Percentiles rank a stretch among this genome's conserved stretches.
Conservation (phyloP, 2,888 invertebrate species). For the Phaonia tiefii region DNA sequence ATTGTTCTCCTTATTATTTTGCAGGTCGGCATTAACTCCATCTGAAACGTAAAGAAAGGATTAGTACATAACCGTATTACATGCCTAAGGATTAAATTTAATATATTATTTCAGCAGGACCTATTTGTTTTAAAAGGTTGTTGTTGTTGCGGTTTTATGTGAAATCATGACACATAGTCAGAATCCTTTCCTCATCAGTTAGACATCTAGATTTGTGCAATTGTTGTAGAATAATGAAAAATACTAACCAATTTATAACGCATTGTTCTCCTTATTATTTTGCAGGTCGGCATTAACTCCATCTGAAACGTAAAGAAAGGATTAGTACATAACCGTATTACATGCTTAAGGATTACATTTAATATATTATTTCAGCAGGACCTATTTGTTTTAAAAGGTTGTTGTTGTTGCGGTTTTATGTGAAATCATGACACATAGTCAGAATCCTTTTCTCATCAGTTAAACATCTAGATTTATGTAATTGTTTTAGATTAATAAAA, state of each 20-base stretch:
- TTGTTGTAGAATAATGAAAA: no score
- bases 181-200: slow-evolving; percentile 66
- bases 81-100: no score
- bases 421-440: slow-evolving; percentile 74
- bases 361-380: slow-evolving; percentile 77
- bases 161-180: slow-evolving; percentile 74
- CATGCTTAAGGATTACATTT: no score
- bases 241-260: background rate
- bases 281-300: no score
- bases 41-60: no score
- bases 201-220: no score
- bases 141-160: slow-evolving; percentile 75
- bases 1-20: background rate
- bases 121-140: slow-evolving; percentile 74
- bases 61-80: no score
- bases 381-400: slow-evolving; percentile 74
- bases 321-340: no score
- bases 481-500: background rate
- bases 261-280: background rate
- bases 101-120: slow-evolving; percentile 73
- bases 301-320: no score
- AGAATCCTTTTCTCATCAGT: slow-evolving; percentile 68
- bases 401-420: slow-evolving; percentile 74
- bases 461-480: background rate
- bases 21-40: no score